These are phyloP conservation scores for Microcebus griseorufus DNA, from an alignment of 2,113 vertebrate genomes.

Conservation along the genomic window DNA sequence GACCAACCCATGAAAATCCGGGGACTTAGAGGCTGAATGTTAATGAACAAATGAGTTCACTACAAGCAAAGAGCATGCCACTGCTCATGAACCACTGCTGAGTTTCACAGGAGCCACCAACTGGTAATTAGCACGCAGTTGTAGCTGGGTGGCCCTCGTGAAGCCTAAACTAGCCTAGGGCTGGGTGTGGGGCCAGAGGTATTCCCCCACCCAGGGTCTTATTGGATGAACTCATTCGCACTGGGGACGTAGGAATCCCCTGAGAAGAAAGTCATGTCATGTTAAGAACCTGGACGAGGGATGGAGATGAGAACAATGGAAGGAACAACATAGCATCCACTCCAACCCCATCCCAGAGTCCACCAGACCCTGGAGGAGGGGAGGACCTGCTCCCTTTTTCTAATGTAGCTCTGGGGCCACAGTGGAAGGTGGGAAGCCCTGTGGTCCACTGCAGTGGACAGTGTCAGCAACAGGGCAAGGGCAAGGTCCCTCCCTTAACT, in stretches of 20 bases:
- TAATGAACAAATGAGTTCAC: neutral
- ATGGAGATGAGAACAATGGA: neutral
- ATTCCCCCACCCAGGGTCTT: neutral
- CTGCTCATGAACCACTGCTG: neutral
- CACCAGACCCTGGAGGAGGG: neutral
- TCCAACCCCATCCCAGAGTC: neutral
- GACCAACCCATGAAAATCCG: conserved; percentile 18
- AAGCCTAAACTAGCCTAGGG: no score
- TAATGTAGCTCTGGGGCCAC: neutral
- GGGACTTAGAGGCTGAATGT: neutral
- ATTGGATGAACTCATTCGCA: neutral
- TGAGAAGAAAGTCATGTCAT: neutral
- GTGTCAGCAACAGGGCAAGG: neutral
- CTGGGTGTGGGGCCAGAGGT: neutral
- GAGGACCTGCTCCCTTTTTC: neutral
- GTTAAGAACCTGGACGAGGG: neutral
- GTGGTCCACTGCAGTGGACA: neutral
- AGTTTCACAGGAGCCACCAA: neutral
- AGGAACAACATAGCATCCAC: neutral
- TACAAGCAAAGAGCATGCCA: neutral
- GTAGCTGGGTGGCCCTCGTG: neutral
- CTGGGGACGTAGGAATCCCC: neutral
- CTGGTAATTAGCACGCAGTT: neutral
- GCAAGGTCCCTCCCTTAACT: neutral
- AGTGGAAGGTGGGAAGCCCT: neutral